A percentile compares a stretch with the other conserved stretches of the same genome.
These are phyloP conservation scores for Bathynomus jamesi DNA, from an alignment of 1,140 invertebrate species.

Conservation along the genomic window DNA sequence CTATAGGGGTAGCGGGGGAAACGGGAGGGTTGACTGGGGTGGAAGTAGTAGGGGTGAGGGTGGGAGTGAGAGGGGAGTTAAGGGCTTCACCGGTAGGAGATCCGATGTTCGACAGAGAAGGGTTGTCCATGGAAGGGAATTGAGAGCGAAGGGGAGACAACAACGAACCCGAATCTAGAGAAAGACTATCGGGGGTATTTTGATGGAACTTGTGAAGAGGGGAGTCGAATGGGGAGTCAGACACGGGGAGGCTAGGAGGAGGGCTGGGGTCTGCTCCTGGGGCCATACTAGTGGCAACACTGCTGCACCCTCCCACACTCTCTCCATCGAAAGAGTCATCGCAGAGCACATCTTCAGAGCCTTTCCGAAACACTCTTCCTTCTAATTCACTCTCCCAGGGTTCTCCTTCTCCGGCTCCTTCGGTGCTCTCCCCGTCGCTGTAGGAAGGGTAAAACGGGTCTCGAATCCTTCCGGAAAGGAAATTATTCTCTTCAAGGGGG, in stretches of 20 bases:
- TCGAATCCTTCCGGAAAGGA: conserved; percentile 25
- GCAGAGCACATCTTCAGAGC: not conserved
- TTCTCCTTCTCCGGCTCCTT: conserved; percentile 28
- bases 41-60: not conserved
- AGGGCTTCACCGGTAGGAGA: not conserved
- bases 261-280: conserved; percentile 31
- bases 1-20: not conserved
- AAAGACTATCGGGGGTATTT: conserved; percentile 32
- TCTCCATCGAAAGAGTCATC: not conserved
- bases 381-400: conserved; percentile 26
- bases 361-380: conserved; percentile 1
- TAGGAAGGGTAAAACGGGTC: conserved; percentile 30
- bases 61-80: not conserved
- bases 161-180: conserved; percentile 24
- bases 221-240: conserved; percentile 34
- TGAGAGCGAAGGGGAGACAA: conserved; percentile 17
- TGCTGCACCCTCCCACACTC: conserved; percentile 13
- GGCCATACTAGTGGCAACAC: conserved; percentile 24
- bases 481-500: not conserved
- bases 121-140: conserved; percentile 7
- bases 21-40: not conserved
- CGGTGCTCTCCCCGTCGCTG: conserved; percentile 14
- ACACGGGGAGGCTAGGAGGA: conserved; percentile 28
- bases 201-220: conserved; percentile 33
- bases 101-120: not conserved